Percentiles rank a stretch among this genome's conserved stretches.
These are phyloP conservation scores for Melanotaenia duboulayi DNA, from an alignment of 2,113 vertebrate genomes.

Conservation along the genomic window DNA sequence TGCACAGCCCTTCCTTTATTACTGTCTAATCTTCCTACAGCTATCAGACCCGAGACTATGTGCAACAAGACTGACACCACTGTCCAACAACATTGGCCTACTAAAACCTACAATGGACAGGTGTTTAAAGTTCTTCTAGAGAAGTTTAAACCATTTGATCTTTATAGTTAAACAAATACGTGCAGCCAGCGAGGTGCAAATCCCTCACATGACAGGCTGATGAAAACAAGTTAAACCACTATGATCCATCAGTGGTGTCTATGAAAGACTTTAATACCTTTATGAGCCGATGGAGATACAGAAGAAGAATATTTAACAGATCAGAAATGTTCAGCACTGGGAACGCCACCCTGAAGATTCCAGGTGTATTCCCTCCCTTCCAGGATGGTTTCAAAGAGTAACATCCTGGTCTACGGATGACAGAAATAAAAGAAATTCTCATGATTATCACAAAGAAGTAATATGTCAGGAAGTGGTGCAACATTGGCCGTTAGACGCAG, in stretches of 20 bases:
- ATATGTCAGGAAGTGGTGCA: no score
- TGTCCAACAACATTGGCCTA: not conserved
- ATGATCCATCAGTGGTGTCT: not conserved
- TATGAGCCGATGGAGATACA: no score
- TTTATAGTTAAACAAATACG: slow-evolving; percentile 3
- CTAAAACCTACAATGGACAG: not conserved
- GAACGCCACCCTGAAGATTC: no score
- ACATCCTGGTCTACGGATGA: no score
- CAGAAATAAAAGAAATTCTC: no score
- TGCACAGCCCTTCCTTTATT: slow-evolving; percentile 25
- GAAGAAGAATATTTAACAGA: no score
- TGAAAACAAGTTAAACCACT: not conserved
- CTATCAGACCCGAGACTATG: not conserved
- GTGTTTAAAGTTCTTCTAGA: slow-evolving; percentile 4
- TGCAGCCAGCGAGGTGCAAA: not conserved
- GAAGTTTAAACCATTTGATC: not conserved
- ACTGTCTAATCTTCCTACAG: slow-evolving; percentile 4
- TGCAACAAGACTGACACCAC: not conserved
- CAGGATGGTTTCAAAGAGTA: no score
- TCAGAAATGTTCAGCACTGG: no score
- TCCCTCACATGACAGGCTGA: not conserved
- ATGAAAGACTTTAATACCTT: not conserved
- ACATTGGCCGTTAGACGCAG: no score
- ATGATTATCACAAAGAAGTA: no score
- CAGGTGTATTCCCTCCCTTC: no score